Evolutionary conservation across 2,797 vertebrate genomes (phyloP), one percentile per base, ranked within the genome.

Genomic region (Sylvilagus floridanus): DNA sequence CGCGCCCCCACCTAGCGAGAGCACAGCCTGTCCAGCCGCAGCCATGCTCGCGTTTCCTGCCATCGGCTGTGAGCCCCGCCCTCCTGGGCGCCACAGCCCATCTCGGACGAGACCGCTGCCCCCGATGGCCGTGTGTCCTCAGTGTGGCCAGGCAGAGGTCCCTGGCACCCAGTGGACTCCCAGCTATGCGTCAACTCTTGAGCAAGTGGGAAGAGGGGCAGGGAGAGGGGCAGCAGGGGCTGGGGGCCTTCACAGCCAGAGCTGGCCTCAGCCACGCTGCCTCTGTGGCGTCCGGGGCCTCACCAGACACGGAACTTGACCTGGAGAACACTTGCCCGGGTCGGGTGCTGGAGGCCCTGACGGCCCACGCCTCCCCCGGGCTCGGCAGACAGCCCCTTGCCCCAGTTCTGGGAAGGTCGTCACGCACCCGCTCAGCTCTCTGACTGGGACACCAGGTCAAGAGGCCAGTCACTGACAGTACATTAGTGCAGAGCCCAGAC

Each of bases 321-420:
- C 1, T 47, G 42, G 42, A 47, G 42, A 47, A 47, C 7, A 7
- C 13, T 32, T 0, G 3, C 3, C 13, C 5, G 11, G 16, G 63
- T 6, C 8, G 19, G 52, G 26, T 0, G 5, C 24, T 35, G 78
- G 57, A 16, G 24, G 65, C n/a, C 52, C 22, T 35, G 0, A 47
- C 42, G 42, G 30, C 47, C 5, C 21, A 47, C 10, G 17, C 60
- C 54, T 28, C 5, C 54, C 47, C 28, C 47, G 68, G 32, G 5
- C 28, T 26, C 22, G 14, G 60, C 0, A 11, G 73, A 76, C 28
- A 28, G 14, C n/a, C 37, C 52, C 21, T 9, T 0, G 14, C 3
- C 16, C 11, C 4, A 72, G 30, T 28, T 54, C 11, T 42, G 21
- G 71, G 28, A 65, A 42, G 42, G 65, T 21, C 14, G 62, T 66